phyloP scores from a whole-genome alignment of 1,140 invertebrate genomes.

The Hirudo medicinalis region DNA sequence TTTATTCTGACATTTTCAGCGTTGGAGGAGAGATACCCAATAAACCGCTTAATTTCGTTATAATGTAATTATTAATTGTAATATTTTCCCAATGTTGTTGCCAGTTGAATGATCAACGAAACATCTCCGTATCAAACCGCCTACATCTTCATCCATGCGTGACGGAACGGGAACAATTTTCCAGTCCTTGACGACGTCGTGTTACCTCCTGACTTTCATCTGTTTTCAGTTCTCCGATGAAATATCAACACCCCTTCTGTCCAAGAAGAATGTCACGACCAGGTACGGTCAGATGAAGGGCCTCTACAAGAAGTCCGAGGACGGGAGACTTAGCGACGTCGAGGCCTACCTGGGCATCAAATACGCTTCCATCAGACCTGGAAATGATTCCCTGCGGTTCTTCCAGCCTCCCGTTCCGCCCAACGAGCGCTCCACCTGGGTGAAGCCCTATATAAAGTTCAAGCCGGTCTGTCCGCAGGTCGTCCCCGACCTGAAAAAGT shows the following conservation, averaged over 20 bases:
- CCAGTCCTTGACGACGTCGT: too few species aligned
- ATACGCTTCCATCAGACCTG: slow-evolving; percentile 17
- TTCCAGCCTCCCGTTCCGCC: slow-evolving; percentile 20
- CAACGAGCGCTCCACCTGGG: background rate
- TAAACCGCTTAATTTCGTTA: too few species aligned
- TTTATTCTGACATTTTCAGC: too few species aligned
- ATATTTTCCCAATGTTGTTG: too few species aligned
- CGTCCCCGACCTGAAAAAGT: slow-evolving; percentile 13
- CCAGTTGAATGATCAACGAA: too few species aligned
- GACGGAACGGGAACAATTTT: too few species aligned
- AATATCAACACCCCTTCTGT: background rate
- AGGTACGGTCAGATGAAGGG: slow-evolving; percentile 20
- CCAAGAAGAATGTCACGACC: slow-evolving; percentile 5
- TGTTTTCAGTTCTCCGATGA: background rate
- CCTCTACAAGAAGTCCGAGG: background rate
- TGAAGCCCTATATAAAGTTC: slow-evolving; percentile 12
- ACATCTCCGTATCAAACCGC: too few species aligned
- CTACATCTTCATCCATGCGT: too few species aligned
- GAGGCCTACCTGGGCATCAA: slow-evolving; percentile 22
- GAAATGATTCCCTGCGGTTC: too few species aligned
- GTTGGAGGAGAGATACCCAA: too few species aligned
- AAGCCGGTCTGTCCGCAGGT: slow-evolving; percentile 21
- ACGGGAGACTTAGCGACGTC: slow-evolving; percentile 12
- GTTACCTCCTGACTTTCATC: background rate
- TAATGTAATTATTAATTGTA: too few species aligned